A percentile compares a stretch with the other conserved stretches of the same genome.
These are phyloP conservation scores for Trimorus sp. DNA, from an alignment of 2,888 invertebrate species.

Conservation along the genomic window DNA sequence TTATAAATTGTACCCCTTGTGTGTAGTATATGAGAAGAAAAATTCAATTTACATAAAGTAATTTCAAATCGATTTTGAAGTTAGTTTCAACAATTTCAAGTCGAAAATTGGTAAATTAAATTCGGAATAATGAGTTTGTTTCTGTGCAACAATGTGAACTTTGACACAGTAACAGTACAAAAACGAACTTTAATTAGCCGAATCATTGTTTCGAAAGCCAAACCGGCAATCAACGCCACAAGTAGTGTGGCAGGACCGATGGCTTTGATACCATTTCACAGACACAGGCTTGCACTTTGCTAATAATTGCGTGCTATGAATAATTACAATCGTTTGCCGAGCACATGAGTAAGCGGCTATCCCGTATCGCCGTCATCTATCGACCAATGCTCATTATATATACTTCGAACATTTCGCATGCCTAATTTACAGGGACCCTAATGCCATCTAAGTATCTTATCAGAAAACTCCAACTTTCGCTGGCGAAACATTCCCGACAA, in stretches of 20 bases:
- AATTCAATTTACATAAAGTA: too few relatives aligned
- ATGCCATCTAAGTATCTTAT: neutral
- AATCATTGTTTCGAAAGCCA: constrained; percentile 79
- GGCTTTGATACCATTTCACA: constrained; percentile 50
- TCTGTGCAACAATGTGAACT: too few relatives aligned
- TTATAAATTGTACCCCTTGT: too few relatives aligned
- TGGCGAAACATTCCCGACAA: too few relatives aligned
- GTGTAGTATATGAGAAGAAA: too few relatives aligned
- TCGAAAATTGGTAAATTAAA: too few relatives aligned
- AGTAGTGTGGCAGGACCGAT: constrained; percentile 62
- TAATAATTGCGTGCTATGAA: constrained; percentile 79
- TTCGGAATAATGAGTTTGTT: too few relatives aligned
- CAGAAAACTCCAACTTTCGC: too few relatives aligned
- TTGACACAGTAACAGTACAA: constrained; percentile 70
- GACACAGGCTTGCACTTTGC: constrained; percentile 42
- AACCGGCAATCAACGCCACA: constrained; percentile 74
- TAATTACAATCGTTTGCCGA: constrained; percentile 73
- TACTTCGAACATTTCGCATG: constrained; percentile 23
- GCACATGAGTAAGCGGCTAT: constrained; percentile 36
- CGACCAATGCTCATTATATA: constrained; percentile 24
- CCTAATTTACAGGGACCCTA: constrained; percentile 21
- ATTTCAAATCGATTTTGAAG: too few relatives aligned
- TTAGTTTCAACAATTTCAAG: too few relatives aligned
- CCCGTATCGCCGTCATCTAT: constrained; percentile 31
- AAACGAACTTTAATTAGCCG: constrained; percentile 78